phyloP scores from a whole-genome alignment of 2,888 invertebrate genomes.

The Lycophotia porphyrea region DNA sequence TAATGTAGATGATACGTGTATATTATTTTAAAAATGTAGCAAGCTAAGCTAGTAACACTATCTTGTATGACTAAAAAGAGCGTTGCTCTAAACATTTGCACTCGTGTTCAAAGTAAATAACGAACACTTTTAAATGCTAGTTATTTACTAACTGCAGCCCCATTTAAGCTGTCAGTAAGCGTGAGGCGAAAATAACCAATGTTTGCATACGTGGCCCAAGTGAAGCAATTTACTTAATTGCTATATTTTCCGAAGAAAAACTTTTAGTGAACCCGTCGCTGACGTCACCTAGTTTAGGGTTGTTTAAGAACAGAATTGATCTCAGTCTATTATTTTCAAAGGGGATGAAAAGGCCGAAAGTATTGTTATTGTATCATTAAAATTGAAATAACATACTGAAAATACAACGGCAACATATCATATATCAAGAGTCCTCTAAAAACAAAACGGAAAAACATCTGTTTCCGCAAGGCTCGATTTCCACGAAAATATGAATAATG shows the following conservation, averaged over 20 bases:
- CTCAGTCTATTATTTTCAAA: background rate
- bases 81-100: background rate
- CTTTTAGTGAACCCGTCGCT: slow-evolving; percentile 29
- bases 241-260: slow-evolving; percentile 51
- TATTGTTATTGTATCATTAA: slow-evolving; percentile 2
- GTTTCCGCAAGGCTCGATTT: slow-evolving; percentile 65
- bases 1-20: too few relatives aligned
- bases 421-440: slow-evolving; percentile 23
- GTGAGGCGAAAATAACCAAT: slow-evolving; percentile 32
- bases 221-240: slow-evolving; percentile 56
- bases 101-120: slow-evolving; percentile 3
- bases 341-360: background rate
- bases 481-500: slow-evolving; percentile 72
- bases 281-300: slow-evolving; percentile 49
- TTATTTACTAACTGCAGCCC: slow-evolving; percentile 24
- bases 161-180: slow-evolving; percentile 31
- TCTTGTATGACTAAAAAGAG: background rate
- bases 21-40: background rate
- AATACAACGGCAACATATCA: slow-evolving; percentile 22
- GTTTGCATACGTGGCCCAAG: slow-evolving; percentile 28
- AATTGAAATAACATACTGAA: slow-evolving; percentile 11
- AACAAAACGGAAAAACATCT: slow-evolving; percentile 67
- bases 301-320: slow-evolving; percentile 11
- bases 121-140: slow-evolving; percentile 10
- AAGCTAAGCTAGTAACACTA: background rate